Conservation (phyloP, 2,888 invertebrate species). For the Pasiphila rectangulata region DNA sequence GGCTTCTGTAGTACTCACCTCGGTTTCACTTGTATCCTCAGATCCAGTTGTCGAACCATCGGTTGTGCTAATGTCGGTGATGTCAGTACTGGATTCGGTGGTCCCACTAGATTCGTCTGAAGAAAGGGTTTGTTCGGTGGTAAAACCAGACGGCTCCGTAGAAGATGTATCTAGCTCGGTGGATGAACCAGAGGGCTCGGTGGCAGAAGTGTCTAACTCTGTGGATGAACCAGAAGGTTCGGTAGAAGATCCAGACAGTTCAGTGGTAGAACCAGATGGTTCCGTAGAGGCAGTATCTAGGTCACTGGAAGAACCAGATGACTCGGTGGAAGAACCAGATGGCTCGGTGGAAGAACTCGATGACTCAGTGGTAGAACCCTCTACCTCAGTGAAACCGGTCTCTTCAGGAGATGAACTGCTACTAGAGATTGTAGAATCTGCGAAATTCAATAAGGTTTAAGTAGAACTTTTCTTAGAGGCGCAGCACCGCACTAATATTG, state of each 20-base stretch:
- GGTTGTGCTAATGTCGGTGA: not conserved
- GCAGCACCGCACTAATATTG: not conserved
- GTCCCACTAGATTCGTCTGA: not conserved
- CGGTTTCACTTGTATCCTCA: conserved; percentile 21
- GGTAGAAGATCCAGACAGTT: not conserved
- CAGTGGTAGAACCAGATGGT: not conserved
- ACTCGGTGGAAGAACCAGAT: conserved; percentile 18
- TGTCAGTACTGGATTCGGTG: not conserved
- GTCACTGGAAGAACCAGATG: conserved; percentile 23
- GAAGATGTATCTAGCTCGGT: not conserved
- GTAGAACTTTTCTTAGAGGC: not conserved
- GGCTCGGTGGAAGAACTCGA: conserved; percentile 25
- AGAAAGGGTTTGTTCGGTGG: no score
- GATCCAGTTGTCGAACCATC: conserved; percentile 4
- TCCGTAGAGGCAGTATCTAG: conserved; percentile 27
- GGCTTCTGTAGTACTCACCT: conserved; percentile 1
- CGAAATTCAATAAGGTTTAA: not conserved
- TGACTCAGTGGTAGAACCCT: conserved; percentile 14
- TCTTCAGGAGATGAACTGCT: not conserved
- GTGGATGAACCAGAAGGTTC: conserved; percentile 25
- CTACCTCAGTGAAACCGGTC: conserved; percentile 2
- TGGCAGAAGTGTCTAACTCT: conserved; percentile 21
- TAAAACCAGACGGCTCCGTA: not conserved
- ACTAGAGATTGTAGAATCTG: conserved; percentile 13
- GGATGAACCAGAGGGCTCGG: conserved; percentile 17